These are phyloP conservation scores for Notamacropus eugenii DNA, from an alignment of 2,797 vertebrate species.

Conservation along the genomic window DNA sequence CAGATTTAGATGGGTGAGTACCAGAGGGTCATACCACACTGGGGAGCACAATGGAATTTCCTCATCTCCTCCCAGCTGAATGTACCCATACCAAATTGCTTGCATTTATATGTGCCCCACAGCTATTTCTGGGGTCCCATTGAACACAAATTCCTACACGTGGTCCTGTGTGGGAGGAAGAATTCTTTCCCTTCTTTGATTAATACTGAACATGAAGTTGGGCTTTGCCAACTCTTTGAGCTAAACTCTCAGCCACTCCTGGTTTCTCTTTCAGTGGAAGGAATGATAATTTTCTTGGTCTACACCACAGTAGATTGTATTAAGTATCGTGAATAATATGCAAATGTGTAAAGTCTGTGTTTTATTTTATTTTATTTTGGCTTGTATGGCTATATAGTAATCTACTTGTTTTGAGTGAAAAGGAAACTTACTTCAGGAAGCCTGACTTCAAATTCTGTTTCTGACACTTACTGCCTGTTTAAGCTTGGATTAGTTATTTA, in stretches of 20 bases:
- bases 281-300: background rate
- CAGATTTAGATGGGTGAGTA: background rate
- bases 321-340: background rate
- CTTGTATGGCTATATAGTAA: background rate
- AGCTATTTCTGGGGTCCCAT: background rate
- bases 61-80: background rate
- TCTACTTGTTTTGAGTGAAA: background rate
- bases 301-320: background rate
- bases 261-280: background rate
- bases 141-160: background rate
- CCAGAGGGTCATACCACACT: background rate
- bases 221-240: background rate
- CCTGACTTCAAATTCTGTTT: background rate
- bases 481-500: background rate
- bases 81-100: background rate
- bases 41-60: background rate
- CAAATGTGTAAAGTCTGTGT: background rate
- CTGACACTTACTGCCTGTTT: background rate
- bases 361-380: background rate
- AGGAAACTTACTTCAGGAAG: background rate
- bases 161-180: background rate
- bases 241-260: background rate
- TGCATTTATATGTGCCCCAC: background rate
- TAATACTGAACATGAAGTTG: background rate
- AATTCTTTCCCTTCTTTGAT: background rate